Evolutionary conservation across 2,888 invertebrate genomes (phyloP), one percentile per base, ranked within the genome.

Genomic region (Pseudococcus longispinus): DNA sequence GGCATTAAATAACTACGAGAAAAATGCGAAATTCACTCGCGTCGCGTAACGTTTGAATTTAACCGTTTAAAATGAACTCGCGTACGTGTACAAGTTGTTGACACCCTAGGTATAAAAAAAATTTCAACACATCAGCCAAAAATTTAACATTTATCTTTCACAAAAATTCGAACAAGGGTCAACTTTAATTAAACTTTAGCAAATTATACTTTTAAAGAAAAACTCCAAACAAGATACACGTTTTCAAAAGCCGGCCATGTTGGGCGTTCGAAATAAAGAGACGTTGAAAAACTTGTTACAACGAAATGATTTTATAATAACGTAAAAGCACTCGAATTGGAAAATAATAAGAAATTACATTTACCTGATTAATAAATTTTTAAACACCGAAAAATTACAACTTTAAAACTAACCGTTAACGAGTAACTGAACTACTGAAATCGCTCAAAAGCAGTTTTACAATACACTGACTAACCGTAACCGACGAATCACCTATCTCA

Each of bases 401-500:
- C 23, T 84, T 60, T 15, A 84, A 51, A 84, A 65, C 65, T 84
- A 65, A 84, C 84, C 65, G 84, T 65, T 42, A 65, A 65, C 60
- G 42, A 60, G 55, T 65, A 65, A 84, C 55, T 51, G 65, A 55
- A 65, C 20, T 60, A 55, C 37, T 55, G 60, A 84, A 65, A 37
- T 42, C 20, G 65, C 65, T 84, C 60, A 32, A 84, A 70, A 29
- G 42, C 60, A 80, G 74, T 20, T 42, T 11, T 29, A 85, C 85
- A 74, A 46, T 65, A 70, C 70, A 44, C n/a, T 37, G 80, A 51
- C 86, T 44, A 86, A 60, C 60, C 60, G 60, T 70, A 70, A 77
- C 80, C 86, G 86, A 86, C 86, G 86, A 86, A 86, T 86, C 86
- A 77, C 77, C 86, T 77, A 86, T 51, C 86, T 77, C 77, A n/a